Conservation (phyloP, 2,113 vertebrate genomes). For the Gyps fulvus region DNA sequence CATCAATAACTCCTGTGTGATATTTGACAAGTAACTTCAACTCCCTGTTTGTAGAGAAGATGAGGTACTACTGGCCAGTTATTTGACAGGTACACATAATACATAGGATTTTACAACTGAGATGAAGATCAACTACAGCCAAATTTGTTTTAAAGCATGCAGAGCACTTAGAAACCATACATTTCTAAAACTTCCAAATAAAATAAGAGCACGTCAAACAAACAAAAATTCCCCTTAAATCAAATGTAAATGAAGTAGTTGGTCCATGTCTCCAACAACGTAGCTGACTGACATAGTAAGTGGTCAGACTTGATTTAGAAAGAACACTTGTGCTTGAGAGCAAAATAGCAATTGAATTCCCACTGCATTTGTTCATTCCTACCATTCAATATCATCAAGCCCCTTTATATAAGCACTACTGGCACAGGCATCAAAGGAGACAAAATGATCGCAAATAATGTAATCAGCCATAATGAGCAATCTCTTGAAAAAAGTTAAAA, state of each 20-base stretch:
- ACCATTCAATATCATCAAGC: constrained; percentile 40
- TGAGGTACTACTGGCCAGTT: background rate
- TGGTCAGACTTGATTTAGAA: constrained; percentile 57
- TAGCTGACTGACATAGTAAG: constrained; percentile 35
- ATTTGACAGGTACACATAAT: background rate
- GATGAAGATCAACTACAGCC: background rate
- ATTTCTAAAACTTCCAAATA: background rate
- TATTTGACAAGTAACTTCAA: background rate
- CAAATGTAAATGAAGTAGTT: constrained; percentile 13
- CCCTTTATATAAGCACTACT: constrained; percentile 30
- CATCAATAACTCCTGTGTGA: background rate
- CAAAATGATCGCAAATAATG: constrained; percentile 17
- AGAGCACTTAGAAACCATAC: background rate
- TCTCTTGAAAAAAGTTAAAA: constrained; percentile 32
- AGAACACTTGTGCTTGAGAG: constrained; percentile 53
- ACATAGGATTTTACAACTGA: background rate
- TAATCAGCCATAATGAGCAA: constrained; percentile 42
- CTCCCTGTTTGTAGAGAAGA: background rate
- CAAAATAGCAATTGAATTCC: constrained; percentile 54
- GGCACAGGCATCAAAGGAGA: constrained; percentile 49
- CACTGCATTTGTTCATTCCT: constrained; percentile 48
- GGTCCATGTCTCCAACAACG: background rate
- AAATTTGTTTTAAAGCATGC: background rate
- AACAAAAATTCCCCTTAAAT: constrained; percentile 28
- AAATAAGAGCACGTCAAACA: background rate